phyloP scores from a whole-genome alignment of 2,797 vertebrate species.

The Psittacula echo region DNA sequence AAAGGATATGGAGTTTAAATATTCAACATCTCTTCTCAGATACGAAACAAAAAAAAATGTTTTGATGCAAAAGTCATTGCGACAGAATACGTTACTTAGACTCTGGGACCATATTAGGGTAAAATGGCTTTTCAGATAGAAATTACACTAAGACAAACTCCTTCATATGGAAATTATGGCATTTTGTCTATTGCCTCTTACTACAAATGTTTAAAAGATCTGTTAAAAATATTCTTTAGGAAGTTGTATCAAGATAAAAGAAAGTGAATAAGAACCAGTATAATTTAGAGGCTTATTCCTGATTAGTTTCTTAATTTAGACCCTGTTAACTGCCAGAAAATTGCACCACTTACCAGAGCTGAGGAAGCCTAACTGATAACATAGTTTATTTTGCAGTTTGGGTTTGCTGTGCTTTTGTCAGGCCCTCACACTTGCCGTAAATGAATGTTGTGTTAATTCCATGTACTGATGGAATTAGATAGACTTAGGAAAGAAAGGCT shows the following conservation, averaged over 20 bases:
- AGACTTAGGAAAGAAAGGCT: neutral
- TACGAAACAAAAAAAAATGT: slow-evolving; percentile 65
- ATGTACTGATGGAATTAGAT: neutral
- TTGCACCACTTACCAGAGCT: neutral
- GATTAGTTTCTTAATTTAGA: slow-evolving; percentile 21
- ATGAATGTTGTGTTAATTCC: neutral
- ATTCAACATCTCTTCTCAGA: slow-evolving; percentile 55
- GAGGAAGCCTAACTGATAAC: neutral
- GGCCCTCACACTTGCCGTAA: neutral
- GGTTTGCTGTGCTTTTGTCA: slow-evolving; percentile 5
- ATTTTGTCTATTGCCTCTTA: slow-evolving; percentile 63
- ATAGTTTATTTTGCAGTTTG: neutral
- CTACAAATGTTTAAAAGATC: slow-evolving; percentile 52
- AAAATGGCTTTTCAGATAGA: slow-evolving; percentile 55
- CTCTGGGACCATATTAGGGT: slow-evolving; percentile 47
- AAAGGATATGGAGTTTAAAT: slow-evolving; percentile 67
- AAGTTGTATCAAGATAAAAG: slow-evolving; percentile 14
- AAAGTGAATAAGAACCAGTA: slow-evolving; percentile 13
- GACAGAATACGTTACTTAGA: slow-evolving; percentile 60
- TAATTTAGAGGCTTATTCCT: slow-evolving; percentile 26
- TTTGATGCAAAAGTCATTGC: slow-evolving; percentile 65
- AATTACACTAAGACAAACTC: slow-evolving; percentile 33
- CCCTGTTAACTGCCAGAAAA: slow-evolving; percentile 11
- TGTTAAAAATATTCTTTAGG: slow-evolving; percentile 38
- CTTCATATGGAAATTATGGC: slow-evolving; percentile 70